A percentile compares a stretch with the other conserved stretches of the same genome.
These are phyloP conservation scores for Globodera rostochiensis DNA, from an alignment of 1,140 invertebrate genomes.

Conservation along the genomic window DNA sequence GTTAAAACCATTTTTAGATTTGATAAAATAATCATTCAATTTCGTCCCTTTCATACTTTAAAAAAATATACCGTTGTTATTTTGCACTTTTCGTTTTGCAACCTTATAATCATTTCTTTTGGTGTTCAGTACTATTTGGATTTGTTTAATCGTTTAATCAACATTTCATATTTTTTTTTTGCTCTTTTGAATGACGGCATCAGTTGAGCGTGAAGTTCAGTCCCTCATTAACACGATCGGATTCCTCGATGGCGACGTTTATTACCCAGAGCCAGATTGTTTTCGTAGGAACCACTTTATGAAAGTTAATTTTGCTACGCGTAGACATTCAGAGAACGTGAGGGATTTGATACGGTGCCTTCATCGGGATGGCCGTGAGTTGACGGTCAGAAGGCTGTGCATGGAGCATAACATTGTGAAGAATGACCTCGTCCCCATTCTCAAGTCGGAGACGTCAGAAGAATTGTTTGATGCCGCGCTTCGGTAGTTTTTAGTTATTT, in stretches of 20 bases:
- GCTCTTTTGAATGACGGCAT: neutral
- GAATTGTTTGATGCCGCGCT: constrained; percentile 51
- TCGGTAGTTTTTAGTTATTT: constrained; percentile 10
- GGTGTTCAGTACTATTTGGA: neutral
- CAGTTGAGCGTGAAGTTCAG: constrained; percentile 35
- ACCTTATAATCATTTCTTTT: neutral
- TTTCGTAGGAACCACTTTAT: constrained; percentile 32
- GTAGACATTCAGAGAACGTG: constrained; percentile 38
- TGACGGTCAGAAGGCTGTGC: constrained; percentile 37
- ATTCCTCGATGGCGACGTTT: constrained; percentile 45
- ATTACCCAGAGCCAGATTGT: constrained; percentile 45
- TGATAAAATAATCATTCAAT: neutral
- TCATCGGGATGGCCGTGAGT: constrained; percentile 28
- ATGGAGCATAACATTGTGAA: constrained; percentile 46
- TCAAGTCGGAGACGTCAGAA: constrained; percentile 37
- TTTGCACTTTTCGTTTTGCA: neutral
- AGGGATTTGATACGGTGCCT: constrained; percentile 47
- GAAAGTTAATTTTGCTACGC: constrained; percentile 3
- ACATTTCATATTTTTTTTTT: neutral
- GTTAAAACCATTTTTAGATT: constrained; percentile 1
- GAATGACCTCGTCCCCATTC: constrained; percentile 49
- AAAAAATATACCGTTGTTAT: neutral
- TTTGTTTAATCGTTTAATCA: neutral
- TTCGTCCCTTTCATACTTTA: neutral
- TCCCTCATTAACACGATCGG: constrained; percentile 44